phyloP scores from a whole-genome alignment of 2,888 invertebrate species.

The Siphlonurus alternatus region DNA sequence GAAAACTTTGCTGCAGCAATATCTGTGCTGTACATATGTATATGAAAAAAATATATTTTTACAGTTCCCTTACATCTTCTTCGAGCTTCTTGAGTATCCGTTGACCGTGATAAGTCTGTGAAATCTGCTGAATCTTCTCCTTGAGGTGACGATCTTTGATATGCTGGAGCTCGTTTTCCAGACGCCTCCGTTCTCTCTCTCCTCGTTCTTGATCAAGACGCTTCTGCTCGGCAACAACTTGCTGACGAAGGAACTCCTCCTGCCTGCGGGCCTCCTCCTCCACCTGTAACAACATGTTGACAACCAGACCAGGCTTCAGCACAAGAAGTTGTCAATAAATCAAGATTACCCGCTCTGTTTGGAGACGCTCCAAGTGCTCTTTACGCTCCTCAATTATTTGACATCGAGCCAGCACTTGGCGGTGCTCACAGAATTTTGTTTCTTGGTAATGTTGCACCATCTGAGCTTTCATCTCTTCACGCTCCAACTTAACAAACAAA shows the following conservation, averaged over 20 bases:
- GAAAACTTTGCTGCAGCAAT: no score
- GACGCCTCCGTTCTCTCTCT: constrained; percentile 72
- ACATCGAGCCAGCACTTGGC: constrained; percentile 75
- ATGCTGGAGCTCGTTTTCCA: constrained; percentile 71
- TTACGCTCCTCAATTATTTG: constrained; percentile 95
- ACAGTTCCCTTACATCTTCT: constrained; percentile 47
- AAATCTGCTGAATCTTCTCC: constrained; percentile 83
- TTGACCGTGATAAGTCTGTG: constrained; percentile 81
- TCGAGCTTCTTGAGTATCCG: constrained; percentile 75
- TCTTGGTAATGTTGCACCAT: constrained; percentile 73
- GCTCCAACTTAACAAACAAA: constrained; percentile 31
- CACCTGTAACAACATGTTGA: constrained; percentile 24
- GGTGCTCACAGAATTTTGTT: constrained; percentile 71
- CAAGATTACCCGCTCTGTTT: constrained; percentile 37
- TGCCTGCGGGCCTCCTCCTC: constrained; percentile 56
- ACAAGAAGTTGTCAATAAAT: background rate
- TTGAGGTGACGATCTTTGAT: constrained; percentile 74
- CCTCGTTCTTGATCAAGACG: constrained; percentile 75
- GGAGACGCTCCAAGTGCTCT: constrained; percentile 79
- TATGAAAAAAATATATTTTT: background rate
- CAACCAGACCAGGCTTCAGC: background rate
- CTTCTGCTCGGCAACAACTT: constrained; percentile 70
- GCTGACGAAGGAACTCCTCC: constrained; percentile 39
- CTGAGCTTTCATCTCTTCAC: constrained; percentile 49
- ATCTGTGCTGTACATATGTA: background rate